phyloP scores from a whole-genome alignment of 2,797 vertebrate species.

The Trachurus trachurus region DNA sequence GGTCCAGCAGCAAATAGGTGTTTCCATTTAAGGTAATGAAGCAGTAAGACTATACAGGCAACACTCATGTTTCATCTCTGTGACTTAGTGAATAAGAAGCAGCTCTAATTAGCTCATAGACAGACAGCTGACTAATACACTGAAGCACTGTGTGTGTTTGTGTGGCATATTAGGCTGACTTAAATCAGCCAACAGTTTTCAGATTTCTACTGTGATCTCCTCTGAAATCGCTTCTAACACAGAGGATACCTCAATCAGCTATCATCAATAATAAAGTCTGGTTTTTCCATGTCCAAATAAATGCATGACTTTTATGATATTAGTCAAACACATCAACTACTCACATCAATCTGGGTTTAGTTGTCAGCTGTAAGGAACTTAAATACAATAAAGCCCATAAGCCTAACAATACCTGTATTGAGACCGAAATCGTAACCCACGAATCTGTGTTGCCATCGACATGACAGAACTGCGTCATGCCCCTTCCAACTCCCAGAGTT shows the following conservation, averaged over 20 bases:
- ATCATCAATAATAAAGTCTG: background rate
- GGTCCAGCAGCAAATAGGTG: slow-evolving; percentile 27
- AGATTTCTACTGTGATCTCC: background rate
- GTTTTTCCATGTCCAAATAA: background rate
- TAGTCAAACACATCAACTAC: slow-evolving; percentile 2
- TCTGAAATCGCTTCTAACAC: background rate
- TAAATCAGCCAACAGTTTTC: background rate
- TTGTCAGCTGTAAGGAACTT: background rate
- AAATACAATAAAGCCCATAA: background rate
- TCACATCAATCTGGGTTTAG: background rate
- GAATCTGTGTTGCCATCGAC: no score
- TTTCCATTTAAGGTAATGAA: slow-evolving; percentile 11
- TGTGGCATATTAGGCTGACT: background rate
- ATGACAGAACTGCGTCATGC: no score
- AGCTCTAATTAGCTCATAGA: slow-evolving; percentile 8
- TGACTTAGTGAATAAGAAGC: slow-evolving; percentile 34
- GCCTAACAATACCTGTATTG: no score
- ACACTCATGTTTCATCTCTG: slow-evolving; percentile 15
- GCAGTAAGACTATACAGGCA: slow-evolving; percentile 2
- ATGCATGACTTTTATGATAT: slow-evolving; percentile 1
- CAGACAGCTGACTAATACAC: background rate
- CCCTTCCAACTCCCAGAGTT: no score
- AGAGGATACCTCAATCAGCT: background rate
- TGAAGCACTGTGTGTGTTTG: background rate
- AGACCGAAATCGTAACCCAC: no score